Base-by-base conservation (phyloP, 2,888 invertebrate genomes). In the Linyphia triangularis region DNA sequence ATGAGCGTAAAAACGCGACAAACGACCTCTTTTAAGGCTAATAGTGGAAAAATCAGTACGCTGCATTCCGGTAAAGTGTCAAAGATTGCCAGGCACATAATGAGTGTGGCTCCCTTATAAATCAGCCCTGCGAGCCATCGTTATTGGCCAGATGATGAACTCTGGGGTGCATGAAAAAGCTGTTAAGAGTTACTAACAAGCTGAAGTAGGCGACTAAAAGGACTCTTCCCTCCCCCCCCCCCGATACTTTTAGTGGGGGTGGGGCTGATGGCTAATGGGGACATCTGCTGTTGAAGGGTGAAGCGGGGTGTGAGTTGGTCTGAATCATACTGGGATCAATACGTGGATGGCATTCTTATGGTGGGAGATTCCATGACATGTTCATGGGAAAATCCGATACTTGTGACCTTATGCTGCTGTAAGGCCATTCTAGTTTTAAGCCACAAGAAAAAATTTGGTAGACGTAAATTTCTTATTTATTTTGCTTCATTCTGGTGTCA, bases 161-260 rank as follows among this genome's bases (percentile, higher is more conserved):
- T 51, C 72, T 16, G 43, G 83, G 83, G 83, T 83, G 83, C 83
- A 83, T 83, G 83, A 83, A 83, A 83, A 83, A 83, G 83, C 83
- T 83, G 83, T 83, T 83, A 83, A 83, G 83, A 83, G 83, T 73
- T 75, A 73, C 83, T 83, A 83, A 83, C 83, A 83, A 83, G 83
- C 83, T 63, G 73, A 73, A 73, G 73, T 65, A 33, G 65, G 72
- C 63, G 70, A 24, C 81, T 59, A 73, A 73, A 69, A 73, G 61
- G n/a, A 26, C 13, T 65, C 19, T 69, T 7, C n/a, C 30, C 51
- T 37, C 51, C 30, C 43, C 37, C 61, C 51, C 51, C 40, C 1
- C 3, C 40, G 16, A 40, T 40, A 40, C 40, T 40, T 51, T 51
- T n/a, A 51, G 16, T n/a, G n/a, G 51, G 70, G 81, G 70, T 51